Base-by-base conservation (phyloP, 2,888 invertebrate genomes). In the Athalia circularis region DNA sequence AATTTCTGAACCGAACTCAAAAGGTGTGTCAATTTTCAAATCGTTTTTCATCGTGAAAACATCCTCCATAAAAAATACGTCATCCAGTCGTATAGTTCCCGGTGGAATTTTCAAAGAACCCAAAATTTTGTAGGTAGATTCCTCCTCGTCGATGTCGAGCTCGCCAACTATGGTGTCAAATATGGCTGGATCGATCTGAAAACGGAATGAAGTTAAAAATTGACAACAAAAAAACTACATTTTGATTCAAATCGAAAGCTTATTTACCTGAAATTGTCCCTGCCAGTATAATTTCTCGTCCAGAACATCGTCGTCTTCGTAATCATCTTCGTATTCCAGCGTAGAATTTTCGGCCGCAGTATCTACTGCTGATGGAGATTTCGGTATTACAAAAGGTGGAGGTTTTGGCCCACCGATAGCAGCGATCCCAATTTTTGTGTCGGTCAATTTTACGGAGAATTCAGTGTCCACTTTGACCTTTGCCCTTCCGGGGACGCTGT, bases 361-460 rank as follows among this genome's bases (percentile, higher is more conserved):
- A 54, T 78, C 80, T 11, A 77, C 54, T 11, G 83, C 79, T 0
- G 78, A 50, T 78, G 29, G 29, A 0, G 85, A 84, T 8, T 83
- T 77, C 0, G 86, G 81, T 57, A 89, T 86, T 5, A 80, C 81
- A 6, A 87, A 80, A 0, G 67, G 67, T 0, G 87, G 85, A 50
- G 83, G 84, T 84, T 88, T 89, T 1, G 87, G 86, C 8, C 88
- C 87, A 7, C 83, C 84, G 8, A 83, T 85, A 8, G 83, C 84
- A 79, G 80, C 84, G 7, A 87, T 67, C 0, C 88, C 91, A 79
- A 93, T 92, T 91, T 94, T 95, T 85, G 94, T 93, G 81, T 93
- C 92, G 0, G 95, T 95, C 59, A 96, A 88, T 83, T 94, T 93
- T 3, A 95, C 90, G 8, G 95, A 94, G 79, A 95, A 86, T 87